Percentiles rank a stretch among this genome's conserved stretches.
phyloP scores from a whole-genome alignment of 1,140 invertebrate genomes.

The Drosophila tropicalis region DNA sequence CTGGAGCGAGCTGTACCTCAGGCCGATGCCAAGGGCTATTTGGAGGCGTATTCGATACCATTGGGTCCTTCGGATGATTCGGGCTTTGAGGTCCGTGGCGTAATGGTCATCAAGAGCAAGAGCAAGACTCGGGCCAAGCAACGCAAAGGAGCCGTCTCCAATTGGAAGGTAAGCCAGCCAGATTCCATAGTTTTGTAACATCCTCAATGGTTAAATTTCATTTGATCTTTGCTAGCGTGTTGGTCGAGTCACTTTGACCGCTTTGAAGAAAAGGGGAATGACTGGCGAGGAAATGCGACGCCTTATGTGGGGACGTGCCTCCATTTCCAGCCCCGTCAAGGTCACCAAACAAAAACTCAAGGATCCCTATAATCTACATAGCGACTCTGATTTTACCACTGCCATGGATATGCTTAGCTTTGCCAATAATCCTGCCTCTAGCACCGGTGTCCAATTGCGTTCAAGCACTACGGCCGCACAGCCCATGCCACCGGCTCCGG shows the following conservation, averaged over 20 bases:
- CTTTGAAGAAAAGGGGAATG: conserved; percentile 91
- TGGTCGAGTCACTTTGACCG: conserved; percentile 93
- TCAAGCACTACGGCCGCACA: conserved; percentile 15
- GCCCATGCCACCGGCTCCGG: conserved; percentile 50
- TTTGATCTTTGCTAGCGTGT: conserved; percentile 86
- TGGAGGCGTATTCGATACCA: conserved; percentile 97
- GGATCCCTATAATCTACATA: conserved; percentile 77
- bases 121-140: conserved; percentile 98
- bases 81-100: conserved; percentile 92
- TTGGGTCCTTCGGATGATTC: conserved; percentile 92
- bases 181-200: too few relatives aligned
- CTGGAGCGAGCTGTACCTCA: conserved; percentile 96
- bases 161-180: conserved; percentile 94
- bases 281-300: conserved; percentile 93
- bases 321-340: conserved; percentile 93
- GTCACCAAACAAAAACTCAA: conserved; percentile 84
- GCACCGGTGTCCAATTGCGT: conserved; percentile 55
- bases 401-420: conserved; percentile 93
- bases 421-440: conserved; percentile 85
- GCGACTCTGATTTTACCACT: conserved; percentile 85
- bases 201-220: too few relatives aligned
- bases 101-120: conserved; percentile 99
- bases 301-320: conserved; percentile 94
- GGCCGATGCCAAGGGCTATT: conserved; percentile 93
- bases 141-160: conserved; percentile 96